These are phyloP conservation scores for Crotalus viridis DNA, from an alignment of 2,113 vertebrate species.

Conservation along the genomic window DNA sequence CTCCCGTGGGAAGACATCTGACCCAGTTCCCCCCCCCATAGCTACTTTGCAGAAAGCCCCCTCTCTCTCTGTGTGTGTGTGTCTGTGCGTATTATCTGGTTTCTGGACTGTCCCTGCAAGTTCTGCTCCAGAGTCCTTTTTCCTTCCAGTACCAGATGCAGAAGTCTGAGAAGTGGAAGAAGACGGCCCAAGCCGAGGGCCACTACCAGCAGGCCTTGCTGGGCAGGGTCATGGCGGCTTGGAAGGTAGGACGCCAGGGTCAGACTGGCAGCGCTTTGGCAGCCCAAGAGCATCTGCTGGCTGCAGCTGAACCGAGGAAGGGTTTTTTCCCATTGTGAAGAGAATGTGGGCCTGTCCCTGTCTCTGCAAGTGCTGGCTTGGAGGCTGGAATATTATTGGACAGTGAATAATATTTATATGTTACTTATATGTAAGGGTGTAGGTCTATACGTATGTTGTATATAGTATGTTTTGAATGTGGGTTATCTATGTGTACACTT, in stretches of 20 bases:
- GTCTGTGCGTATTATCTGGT: neutral
- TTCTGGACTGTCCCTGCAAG: neutral
- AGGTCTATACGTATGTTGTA: too few species aligned
- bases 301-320: neutral
- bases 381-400: neutral
- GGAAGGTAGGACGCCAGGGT: constrained; percentile 69
- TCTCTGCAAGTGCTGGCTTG: neutral
- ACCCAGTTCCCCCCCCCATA: neutral
- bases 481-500: too few species aligned
- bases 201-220: constrained; percentile 62
- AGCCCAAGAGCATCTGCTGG: neutral
- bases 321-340: neutral
- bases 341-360: neutral
- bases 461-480: too few species aligned
- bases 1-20: neutral
- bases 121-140: neutral
- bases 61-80: rapidly evolving
- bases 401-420: too few species aligned
- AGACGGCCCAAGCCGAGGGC: constrained; percentile 61
- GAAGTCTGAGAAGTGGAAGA: constrained; percentile 62
- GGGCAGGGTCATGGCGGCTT: constrained; percentile 64
- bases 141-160: constrained; percentile 52
- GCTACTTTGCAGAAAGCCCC: neutral
- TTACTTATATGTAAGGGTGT: too few species aligned
- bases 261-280: neutral